Evolutionary conservation across 2,797 vertebrate genomes (phyloP).

Genomic region (Bovichtus diacanthus): DNA sequence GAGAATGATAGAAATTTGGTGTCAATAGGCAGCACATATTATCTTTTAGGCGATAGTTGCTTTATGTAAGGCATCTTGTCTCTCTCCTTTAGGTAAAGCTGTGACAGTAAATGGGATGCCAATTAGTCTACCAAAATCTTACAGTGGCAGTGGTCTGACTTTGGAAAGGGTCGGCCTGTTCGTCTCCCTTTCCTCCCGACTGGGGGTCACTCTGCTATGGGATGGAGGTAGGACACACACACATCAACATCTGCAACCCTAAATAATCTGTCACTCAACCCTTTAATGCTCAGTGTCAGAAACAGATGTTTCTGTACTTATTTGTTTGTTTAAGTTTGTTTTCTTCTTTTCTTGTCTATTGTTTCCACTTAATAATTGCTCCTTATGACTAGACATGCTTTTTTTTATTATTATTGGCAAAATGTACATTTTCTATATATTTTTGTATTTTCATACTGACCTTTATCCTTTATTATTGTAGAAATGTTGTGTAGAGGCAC

Average conservation of each 20-base stretch:
- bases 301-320: not conserved
- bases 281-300: not conserved
- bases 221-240: conserved; percentile 89
- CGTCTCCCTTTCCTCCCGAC: conserved; percentile 86
- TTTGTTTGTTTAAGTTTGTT: not conserved
- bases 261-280: not conserved
- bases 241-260: not conserved
- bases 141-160: conserved; percentile 88
- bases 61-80: not conserved
- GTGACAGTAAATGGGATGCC: conserved; percentile 91
- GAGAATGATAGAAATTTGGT: not conserved
- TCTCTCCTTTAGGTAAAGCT: conserved; percentile 83
- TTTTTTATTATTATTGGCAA: not conserved
- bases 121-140: conserved; percentile 87
- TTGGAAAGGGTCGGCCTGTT: conserved; percentile 88
- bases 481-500: not conserved
- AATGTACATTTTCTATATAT: not conserved
- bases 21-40: no score
- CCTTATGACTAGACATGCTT: not conserved
- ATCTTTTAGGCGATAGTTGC: no score
- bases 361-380: not conserved
- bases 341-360: no score
- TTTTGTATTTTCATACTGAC: not conserved
- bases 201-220: conserved; percentile 92
- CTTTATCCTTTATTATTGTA: not conserved